Base-by-base conservation (phyloP, 1,140 invertebrate genomes). In the Psix sp. region DNA sequence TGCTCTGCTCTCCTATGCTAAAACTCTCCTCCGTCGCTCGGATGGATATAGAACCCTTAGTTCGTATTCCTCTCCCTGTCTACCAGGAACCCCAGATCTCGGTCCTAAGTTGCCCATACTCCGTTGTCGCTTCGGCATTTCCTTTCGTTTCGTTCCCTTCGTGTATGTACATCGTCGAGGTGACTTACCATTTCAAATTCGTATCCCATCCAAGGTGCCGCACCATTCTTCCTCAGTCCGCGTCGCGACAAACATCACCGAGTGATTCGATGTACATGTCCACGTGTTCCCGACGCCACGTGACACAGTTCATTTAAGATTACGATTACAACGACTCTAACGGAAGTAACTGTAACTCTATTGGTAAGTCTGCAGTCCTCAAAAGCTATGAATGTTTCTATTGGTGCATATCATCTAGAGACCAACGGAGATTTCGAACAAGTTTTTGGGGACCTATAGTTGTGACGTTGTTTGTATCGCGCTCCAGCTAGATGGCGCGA, bases 1-100 rank as follows among this genome's bases (percentile, higher is more conserved):
- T 89, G 88, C 87, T 89, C 89, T 88, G 87, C 88, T 89, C 88
- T 85, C 86, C 88, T 88, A 88, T 89, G 86, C 87, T 89, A 87
- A 88, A 71, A 82, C 84, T 83, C 86, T 88, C 88, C 88, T 88
- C 86, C 87, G 88, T 89, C 86, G 88, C 89, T 89, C 80, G 81
- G 81, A 85, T 84, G 82, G 82, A 84, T 85, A 86, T 86, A 84
- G 84, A 84, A 84, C 82, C 84, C 85, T 86, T 86, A 86, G 85
- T 86, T 84, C 82, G 85, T 85, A 86, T 86, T 86, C 81, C 83
- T 86, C 85, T 84, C 82, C 85, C 85, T 86, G 82, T 84, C 84
- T 79, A 82, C 82, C 81, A 86, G 80, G 81, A 86, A 86, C 78
- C 80, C 78, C 74, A 76, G 78, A 70, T 79, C 78, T 31, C 66